These are phyloP conservation scores for Myotis findleyi DNA, from an alignment of 2,797 vertebrate species.

Conservation along the genomic window DNA sequence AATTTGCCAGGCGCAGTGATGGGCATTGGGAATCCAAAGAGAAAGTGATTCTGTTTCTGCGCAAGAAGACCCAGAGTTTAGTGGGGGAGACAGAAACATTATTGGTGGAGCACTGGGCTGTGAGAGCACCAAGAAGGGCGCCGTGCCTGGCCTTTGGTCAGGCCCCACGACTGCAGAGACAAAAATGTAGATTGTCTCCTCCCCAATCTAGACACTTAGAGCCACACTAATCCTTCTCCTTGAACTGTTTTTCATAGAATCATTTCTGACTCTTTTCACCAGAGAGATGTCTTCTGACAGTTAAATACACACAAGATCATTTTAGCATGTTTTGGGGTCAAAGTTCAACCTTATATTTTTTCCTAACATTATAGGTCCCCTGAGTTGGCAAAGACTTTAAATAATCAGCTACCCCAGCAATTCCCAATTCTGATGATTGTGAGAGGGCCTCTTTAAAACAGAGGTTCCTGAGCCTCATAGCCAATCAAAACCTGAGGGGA, in stretches of 20 bases:
- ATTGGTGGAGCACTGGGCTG: rapidly evolving
- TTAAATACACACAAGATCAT: not conserved
- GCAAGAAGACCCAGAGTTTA: not conserved
- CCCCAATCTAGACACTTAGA: not conserved
- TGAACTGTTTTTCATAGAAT: slow-evolving; percentile 54
- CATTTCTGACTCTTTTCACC: slow-evolving; percentile 28
- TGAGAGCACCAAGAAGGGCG: not conserved
- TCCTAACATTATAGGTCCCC: not conserved
- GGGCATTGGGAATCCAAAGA: not conserved
- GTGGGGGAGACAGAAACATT: not conserved
- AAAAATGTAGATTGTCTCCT: too few relatives aligned
- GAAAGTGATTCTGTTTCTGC: not conserved
- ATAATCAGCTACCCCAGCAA: not conserved
- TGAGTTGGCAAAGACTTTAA: not conserved
- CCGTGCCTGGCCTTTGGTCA: not conserved
- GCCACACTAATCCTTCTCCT: not conserved
- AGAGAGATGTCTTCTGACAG: not conserved
- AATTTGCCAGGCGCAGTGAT: not conserved
- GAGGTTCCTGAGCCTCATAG: not conserved
- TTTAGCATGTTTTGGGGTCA: not conserved
- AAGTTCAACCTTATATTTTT: not conserved
- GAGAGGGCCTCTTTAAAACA: not conserved
- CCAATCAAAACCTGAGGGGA: not conserved
- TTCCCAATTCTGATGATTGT: not conserved
- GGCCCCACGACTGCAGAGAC: not conserved